Evolutionary conservation across 2,797 vertebrate species (phyloP).

Genomic region (Lithobates sylvaticus): DNA sequence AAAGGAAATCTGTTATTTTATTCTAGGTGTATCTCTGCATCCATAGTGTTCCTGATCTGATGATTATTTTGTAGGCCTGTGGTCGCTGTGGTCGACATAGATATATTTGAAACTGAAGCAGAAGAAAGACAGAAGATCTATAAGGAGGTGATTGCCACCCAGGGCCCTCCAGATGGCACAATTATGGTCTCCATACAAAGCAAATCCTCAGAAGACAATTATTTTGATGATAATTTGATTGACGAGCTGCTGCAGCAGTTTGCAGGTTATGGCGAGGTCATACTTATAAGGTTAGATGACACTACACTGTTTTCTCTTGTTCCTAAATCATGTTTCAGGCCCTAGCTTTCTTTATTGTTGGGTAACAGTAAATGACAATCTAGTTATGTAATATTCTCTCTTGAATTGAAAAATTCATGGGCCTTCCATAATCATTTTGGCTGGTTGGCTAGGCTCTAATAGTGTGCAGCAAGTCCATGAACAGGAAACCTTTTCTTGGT

Average conservation of each 20-base stretch:
- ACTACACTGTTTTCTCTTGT: neutral
- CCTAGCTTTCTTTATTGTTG: too few relatives aligned
- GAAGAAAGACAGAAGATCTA: constrained; percentile 93
- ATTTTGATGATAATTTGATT: constrained; percentile 90
- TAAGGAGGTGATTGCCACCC: constrained; percentile 91
- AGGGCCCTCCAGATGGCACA: constrained; percentile 96
- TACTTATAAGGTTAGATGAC: constrained; percentile 89
- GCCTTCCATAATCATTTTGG: too few relatives aligned
- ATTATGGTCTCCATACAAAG: constrained; percentile 90
- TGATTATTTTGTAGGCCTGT: constrained; percentile 83
- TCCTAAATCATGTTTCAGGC: too few relatives aligned
- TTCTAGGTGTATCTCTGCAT: neutral
- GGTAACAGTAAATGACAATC: too few relatives aligned
- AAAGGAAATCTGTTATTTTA: neutral
- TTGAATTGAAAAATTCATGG: too few relatives aligned
- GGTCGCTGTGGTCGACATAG: constrained; percentile 91
- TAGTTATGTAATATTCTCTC: too few relatives aligned
- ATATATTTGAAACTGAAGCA: constrained; percentile 95
- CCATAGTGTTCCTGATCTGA: neutral
- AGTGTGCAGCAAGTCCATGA: too few relatives aligned
- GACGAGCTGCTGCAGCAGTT: constrained; percentile 96
- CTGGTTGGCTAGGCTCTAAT: too few relatives aligned
- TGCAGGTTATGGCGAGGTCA: constrained; percentile 91
- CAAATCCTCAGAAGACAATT: constrained; percentile 86
- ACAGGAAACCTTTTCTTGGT: too few relatives aligned